Evolutionary conservation across 2,888 invertebrate species (phyloP).

Genomic region (Dorcus parallelipipedus): DNA sequence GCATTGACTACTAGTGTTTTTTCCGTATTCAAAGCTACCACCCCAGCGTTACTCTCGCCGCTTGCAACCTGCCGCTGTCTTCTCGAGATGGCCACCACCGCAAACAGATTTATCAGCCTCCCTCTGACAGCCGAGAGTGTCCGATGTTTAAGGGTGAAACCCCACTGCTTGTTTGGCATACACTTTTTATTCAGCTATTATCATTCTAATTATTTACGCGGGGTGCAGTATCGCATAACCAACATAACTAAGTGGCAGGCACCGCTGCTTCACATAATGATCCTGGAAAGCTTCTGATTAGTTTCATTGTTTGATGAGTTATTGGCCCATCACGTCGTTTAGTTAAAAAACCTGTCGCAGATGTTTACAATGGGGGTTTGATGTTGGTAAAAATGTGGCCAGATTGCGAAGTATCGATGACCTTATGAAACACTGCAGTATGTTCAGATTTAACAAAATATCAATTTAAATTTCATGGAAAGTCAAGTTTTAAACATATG

Average conservation of each 20-base stretch:
- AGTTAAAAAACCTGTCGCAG: constrained; percentile 46
- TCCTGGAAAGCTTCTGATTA: constrained; percentile 34
- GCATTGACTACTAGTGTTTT: constrained; percentile 24
- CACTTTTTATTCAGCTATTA: constrained; percentile 50
- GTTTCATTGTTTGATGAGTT: constrained; percentile 38
- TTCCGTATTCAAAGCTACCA: constrained; percentile 22
- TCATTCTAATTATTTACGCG: constrained; percentile 51
- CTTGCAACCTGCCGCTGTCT: constrained; percentile 40
- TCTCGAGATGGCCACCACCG: constrained; percentile 43
- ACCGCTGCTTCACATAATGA: constrained; percentile 36
- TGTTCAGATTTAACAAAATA: too few relatives aligned
- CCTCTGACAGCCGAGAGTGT: constrained; percentile 46
- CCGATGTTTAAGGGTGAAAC: constrained; percentile 37
- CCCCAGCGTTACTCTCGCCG: constrained; percentile 24
- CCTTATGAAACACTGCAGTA: too few relatives aligned
- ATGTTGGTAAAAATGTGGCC: constrained; percentile 44
- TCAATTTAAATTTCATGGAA: too few relatives aligned
- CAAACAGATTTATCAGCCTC: constrained; percentile 48
- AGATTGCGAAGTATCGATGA: constrained; percentile 36
- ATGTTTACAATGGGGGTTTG: constrained; percentile 40
- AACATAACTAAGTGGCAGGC: constrained; percentile 49
- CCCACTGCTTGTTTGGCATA: constrained; percentile 45
- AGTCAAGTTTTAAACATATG: too few relatives aligned
- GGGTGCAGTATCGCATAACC: constrained; percentile 46
- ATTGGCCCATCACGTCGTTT: constrained; percentile 41